Evolutionary conservation across 2,888 invertebrate species (phyloP).

Genomic region (Branchellion lobata): DNA sequence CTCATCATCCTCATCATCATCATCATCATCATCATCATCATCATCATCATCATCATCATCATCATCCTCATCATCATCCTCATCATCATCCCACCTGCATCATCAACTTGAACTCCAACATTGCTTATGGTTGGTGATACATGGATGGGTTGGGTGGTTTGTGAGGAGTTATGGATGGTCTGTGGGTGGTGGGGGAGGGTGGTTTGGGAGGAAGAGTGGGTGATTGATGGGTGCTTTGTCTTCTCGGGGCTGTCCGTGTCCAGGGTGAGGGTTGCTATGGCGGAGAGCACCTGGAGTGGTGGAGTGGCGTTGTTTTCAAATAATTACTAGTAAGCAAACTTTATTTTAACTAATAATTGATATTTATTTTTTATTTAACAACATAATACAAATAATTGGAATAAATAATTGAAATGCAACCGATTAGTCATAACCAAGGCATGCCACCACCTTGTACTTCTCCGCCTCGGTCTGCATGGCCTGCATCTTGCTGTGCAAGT

Average conservation of each 20-base stretch:
- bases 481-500: constrained; percentile 62
- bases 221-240: not conserved
- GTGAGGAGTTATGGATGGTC: not conserved
- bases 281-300: not conserved
- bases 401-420: too few species aligned
- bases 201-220: not conserved
- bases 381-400: too few species aligned
- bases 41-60: too few species aligned
- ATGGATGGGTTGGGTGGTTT: not conserved
- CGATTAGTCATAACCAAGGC: too few species aligned
- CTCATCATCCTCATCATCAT: not conserved
- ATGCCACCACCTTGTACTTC: constrained; percentile 65
- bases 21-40: not conserved
- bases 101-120: constrained; percentile 6
- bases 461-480: constrained; percentile 67
- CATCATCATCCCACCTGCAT: not conserved
- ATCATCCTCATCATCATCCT: too few species aligned
- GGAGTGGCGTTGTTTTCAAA: too few species aligned
- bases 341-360: too few species aligned
- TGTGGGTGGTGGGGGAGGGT: not conserved
- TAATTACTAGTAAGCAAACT: too few species aligned
- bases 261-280: not conserved
- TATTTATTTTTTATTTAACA: too few species aligned
- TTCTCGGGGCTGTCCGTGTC: not conserved
- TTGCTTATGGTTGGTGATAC: not conserved